Percentiles rank a stretch among this genome's conserved stretches.
Evolutionary conservation across 2,888 invertebrate species (phyloP).

Genomic region (Myopa tessellatipennis): DNA sequence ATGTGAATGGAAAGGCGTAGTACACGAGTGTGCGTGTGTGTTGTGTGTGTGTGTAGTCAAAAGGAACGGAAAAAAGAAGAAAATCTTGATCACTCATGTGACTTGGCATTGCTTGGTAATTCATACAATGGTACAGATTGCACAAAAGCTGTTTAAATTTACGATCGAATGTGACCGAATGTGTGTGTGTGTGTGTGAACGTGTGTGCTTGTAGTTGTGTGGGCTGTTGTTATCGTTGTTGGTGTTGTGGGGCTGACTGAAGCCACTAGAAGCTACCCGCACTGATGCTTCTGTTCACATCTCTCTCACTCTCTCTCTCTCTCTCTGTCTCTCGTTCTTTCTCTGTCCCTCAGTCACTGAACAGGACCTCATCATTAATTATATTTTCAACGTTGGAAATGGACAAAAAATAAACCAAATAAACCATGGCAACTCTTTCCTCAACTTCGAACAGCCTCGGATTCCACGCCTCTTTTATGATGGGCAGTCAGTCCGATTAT

Average conservation of each 20-base stretch:
- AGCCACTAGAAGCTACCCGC: too few relatives aligned
- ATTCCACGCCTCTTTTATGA: not conserved
- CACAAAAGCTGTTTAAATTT: conserved; percentile 23
- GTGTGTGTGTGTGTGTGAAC: not conserved
- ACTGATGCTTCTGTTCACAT: conserved; percentile 4
- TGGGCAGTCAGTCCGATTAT: not conserved
- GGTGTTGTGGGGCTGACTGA: conserved; percentile 5
- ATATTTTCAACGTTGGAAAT: conserved; percentile 22
- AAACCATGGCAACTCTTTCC: conserved; percentile 9
- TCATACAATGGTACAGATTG: not conserved
- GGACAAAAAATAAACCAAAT: not conserved
- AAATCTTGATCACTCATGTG: not conserved
- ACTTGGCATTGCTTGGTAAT: conserved; percentile 8
- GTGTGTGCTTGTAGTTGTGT: conserved; percentile 25
- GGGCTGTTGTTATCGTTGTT: conserved; percentile 19
- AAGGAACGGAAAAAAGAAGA: conserved; percentile 8
- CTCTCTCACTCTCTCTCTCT: too few relatives aligned
- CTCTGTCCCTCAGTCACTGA: not conserved
- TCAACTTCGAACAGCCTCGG: not conserved
- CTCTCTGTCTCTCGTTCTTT: not conserved
- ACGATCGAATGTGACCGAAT: not conserved
- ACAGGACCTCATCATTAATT: conserved; percentile 29
- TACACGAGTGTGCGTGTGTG: conserved; percentile 21
- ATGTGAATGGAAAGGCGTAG: not conserved
- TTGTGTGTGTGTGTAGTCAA: conserved; percentile 25